Evolutionary conservation across 2,888 invertebrate species (phyloP).

Genomic region (Synergus itoensis): DNA sequence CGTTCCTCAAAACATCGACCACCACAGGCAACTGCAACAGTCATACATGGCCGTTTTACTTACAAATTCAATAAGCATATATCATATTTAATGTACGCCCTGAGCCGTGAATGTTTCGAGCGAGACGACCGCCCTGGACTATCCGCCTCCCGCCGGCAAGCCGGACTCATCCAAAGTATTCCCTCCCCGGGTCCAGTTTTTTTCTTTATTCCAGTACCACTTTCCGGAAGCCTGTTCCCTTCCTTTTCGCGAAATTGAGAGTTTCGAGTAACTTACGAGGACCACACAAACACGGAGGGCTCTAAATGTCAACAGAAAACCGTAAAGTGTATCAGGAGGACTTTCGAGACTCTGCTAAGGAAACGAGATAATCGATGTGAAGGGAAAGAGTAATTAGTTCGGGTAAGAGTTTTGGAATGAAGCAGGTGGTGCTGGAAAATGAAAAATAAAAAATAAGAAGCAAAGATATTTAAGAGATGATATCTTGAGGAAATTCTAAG

Average conservation of each 20-base stretch:
- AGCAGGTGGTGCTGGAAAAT: neutral
- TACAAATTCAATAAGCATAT: constrained; percentile 76
- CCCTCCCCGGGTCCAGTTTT: constrained; percentile 10
- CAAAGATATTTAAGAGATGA: neutral
- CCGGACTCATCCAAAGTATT: constrained; percentile 16
- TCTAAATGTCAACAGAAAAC: constrained; percentile 33
- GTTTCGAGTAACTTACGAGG: constrained; percentile 36
- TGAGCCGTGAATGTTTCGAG: constrained; percentile 62
- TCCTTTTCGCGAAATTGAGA: constrained; percentile 34
- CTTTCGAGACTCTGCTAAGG: neutral
- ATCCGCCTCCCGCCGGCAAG: constrained; percentile 49
- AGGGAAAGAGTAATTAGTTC: neutral
- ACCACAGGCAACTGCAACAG: constrained; percentile 47
- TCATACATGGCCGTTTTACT: constrained; percentile 67
- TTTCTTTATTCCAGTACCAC: constrained; percentile 21
- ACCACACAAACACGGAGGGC: constrained; percentile 32
- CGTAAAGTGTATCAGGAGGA: constrained; percentile 26
- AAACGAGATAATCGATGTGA: constrained; percentile 17
- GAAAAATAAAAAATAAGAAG: no score
- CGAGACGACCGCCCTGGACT: constrained; percentile 61
- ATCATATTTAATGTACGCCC: constrained; percentile 74
- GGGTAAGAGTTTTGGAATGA: neutral
- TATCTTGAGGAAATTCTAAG: neutral
- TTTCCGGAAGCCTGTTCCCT: constrained; percentile 39
- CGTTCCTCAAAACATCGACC: constrained; percentile 50